These are phyloP conservation scores for Hycleus cichorii DNA, from an alignment of 1,140 invertebrate species.

Conservation along the genomic window DNA sequence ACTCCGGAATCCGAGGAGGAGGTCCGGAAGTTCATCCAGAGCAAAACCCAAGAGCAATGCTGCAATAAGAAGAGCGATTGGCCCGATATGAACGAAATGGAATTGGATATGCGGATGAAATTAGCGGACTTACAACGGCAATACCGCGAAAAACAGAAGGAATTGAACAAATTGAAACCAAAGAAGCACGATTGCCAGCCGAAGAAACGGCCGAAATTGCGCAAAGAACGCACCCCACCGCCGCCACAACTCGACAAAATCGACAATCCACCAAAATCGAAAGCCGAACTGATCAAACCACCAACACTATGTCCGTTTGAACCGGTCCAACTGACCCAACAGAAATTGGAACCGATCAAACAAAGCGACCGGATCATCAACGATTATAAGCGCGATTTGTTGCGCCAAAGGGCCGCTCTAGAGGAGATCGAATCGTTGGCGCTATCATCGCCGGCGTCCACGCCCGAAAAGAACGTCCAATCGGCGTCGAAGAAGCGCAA, in stretches of 20 bases:
- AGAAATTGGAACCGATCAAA: slow-evolving; percentile 8
- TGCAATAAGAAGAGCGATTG: slow-evolving; percentile 42
- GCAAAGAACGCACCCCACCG: slow-evolving; percentile 33
- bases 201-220: slow-evolving; percentile 40
- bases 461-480: slow-evolving; percentile 30
- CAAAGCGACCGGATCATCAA: slow-evolving; percentile 9
- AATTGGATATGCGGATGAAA: slow-evolving; percentile 69
- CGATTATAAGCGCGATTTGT: slow-evolving; percentile 8
- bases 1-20: slow-evolving; percentile 44
- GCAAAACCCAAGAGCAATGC: slow-evolving; percentile 32
- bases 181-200: slow-evolving; percentile 39
- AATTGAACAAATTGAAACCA: slow-evolving; percentile 62
- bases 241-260: slow-evolving; percentile 40
- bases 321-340: neutral
- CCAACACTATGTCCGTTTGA: slow-evolving; percentile 33
- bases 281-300: slow-evolving; percentile 36
- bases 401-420: neutral
- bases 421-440: slow-evolving; percentile 6
- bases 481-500: slow-evolving; percentile 73
- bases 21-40: slow-evolving; percentile 43
- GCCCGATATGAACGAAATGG: slow-evolving; percentile 63
- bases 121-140: slow-evolving; percentile 72
- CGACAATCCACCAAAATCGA: slow-evolving; percentile 22
- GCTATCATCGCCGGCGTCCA: neutral
- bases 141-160: slow-evolving; percentile 75